Percentiles rank a stretch among this genome's conserved stretches.
phyloP scores from a whole-genome alignment of 2,888 invertebrate species.

The Sericinus montela region DNA sequence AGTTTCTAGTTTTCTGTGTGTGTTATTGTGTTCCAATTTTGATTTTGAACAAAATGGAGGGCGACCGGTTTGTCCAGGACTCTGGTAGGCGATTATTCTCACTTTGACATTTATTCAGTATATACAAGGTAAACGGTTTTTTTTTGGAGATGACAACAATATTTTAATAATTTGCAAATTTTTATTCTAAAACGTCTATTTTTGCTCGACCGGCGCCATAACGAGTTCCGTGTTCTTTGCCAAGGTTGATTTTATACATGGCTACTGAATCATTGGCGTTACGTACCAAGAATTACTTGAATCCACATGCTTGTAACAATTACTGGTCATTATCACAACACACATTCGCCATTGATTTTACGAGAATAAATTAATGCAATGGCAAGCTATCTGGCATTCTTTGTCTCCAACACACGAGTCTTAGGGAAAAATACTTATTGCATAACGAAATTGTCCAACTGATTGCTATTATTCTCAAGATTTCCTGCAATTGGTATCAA shows the following conservation, averaged over 20 bases:
- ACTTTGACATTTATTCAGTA: conserved; percentile 9
- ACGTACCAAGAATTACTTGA: neutral
- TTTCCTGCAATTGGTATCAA: no score
- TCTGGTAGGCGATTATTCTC: neutral
- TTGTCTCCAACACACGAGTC: no score
- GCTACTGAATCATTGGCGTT: neutral
- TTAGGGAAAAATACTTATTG: no score
- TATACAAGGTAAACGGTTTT: conserved; percentile 4
- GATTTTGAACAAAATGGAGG: conserved; percentile 1
- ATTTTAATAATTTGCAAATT: conserved; percentile 1
- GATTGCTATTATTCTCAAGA: no score
- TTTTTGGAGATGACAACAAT: neutral
- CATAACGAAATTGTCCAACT: no score
- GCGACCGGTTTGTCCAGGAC: conserved; percentile 3
- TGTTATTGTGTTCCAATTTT: conserved; percentile 3
- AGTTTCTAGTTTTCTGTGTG: conserved; percentile 8
- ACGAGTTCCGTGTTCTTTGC: conserved; percentile 2
- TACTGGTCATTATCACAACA: neutral
- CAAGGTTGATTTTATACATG: conserved; percentile 6
- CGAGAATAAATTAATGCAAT: neutral
- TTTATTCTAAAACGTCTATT: conserved; percentile 2
- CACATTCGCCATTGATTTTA: neutral
- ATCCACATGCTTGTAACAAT: neutral
- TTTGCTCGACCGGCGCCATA: neutral
- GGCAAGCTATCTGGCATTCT: no score